Evolutionary conservation across 2,113 vertebrate genomes (phyloP), one percentile per base, ranked within the genome.

Genomic region (Dolichotis patagonum): DNA sequence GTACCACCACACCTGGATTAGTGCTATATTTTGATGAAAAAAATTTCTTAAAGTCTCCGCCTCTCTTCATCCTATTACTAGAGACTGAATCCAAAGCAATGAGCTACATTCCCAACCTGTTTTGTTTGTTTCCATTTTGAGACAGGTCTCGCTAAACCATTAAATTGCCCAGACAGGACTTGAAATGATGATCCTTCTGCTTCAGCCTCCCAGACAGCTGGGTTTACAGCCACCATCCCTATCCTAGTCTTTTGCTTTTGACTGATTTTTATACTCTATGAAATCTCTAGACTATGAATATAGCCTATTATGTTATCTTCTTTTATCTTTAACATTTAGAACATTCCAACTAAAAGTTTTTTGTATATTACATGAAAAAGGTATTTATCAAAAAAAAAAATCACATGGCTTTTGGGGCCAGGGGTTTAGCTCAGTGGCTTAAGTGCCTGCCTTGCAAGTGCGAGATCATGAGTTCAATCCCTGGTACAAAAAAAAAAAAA

Each of bases 241-340:
- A 8, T 35, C 17, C 5, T 38, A 71, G 20, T n/a, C 11, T 71
- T 77, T 88, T n/a, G 35, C 63, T 65, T 35, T 65, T 83, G n/a
- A 88, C 9, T 82, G 24, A 14, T 78, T 60, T 84, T 77, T 84
- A 26, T 84, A 77, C 26, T 67, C 8, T 77, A 67, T 38, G 56
- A 84, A 93, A 80, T 80, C 63, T 58, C 60, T 65, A 52, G 60
- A 85, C 71, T 63, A 81, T 56, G 20, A 81, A 87, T 80, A 87
- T 71, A 54, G 62, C 71, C n/a, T 86, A 19, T 14, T 54, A 17
- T 54, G 22, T 63, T 83, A 65, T 41, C 65, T n/a, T 87, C 63
- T 91, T 19, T 73, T 62, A 58, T 65, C 49, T 90, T 86, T 95
- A 90, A 92, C 19, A n/a, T 83, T 81, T 82, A 88, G n/a, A 73